Base-by-base conservation (phyloP, 2,113 vertebrate species). In the Hydropotes inermis region DNA sequence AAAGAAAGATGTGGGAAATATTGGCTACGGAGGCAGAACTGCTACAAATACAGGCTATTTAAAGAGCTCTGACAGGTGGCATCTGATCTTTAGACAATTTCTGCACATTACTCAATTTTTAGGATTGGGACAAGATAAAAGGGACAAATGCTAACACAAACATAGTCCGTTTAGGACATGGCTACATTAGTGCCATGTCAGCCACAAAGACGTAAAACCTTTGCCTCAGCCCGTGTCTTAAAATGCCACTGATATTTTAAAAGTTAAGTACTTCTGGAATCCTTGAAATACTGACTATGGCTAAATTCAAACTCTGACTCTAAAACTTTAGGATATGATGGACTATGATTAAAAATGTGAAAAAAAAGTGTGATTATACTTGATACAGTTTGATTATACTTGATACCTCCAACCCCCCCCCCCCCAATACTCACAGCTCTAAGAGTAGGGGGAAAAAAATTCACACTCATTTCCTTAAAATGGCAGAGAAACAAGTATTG, bases 91-190 rank as follows among this genome's bases (percentile, higher is more conserved):
- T 52, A 84, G 30, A 83, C 7, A 79, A 93, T 86, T 88, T 97
- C 50, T 43, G 43, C 4, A 47, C 52, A 94, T 85, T 43, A 36
- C 87, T 98, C 94, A 60, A 57, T 94, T 98, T 98, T 97, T 96
- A 91, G 84, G 39, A 47, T 0, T 21, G 0, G 76, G 76, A 97
- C n/a, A 93, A 95, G 47, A 43, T 76, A 97, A 98, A 70, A 93
- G 28, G 43, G 6, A 97, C 83, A 12, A 50, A 54, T 14, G 58
- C 55, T 50, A 79, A 83, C 50, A 81, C 33, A 89, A 57, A 87
- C 15, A 21, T 6, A 25, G 55, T 88, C 57, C 64, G 12, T 67
- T 9, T 76, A 74, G 11, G 6, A 67, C 50, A 81, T 1, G 90
- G 64, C 67, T 89, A 76, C 28, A 23, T 64, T 15, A 64, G 25